Percentiles rank a stretch among this genome's conserved stretches.
Evolutionary conservation across 2,888 invertebrate species (phyloP).

Genomic region (Polymixis flavicincta): DNA sequence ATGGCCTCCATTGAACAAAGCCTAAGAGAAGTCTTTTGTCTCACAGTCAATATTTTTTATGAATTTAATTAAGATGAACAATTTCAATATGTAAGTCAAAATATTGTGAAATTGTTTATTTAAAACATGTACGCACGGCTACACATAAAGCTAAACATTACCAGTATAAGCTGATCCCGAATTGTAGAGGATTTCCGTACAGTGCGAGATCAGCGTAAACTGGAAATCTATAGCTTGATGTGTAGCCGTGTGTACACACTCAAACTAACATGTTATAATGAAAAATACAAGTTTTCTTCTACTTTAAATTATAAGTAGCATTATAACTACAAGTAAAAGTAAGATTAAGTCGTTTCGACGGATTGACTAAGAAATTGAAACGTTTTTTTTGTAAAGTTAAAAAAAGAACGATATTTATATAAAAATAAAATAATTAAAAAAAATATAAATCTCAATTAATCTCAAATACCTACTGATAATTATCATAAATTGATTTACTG

Average conservation of each 20-base stretch:
- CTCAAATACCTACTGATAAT: too few relatives aligned
- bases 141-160: too few relatives aligned
- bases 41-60: slow-evolving; percentile 3
- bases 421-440: too few relatives aligned
- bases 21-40: neutral
- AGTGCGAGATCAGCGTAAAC: too few relatives aligned
- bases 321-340: neutral
- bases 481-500: neutral
- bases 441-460: neutral
- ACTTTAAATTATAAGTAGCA: neutral
- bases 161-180: too few relatives aligned
- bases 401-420: too few relatives aligned
- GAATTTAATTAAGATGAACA: neutral
- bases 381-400: neutral
- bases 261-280: neutral
- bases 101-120: neutral
- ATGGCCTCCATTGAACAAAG: slow-evolving; percentile 6
- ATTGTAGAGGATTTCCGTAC: too few relatives aligned
- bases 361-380: neutral
- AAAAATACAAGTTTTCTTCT: neutral
- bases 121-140: too few relatives aligned
- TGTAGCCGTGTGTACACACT: too few relatives aligned
- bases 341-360: neutral
- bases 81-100: neutral
- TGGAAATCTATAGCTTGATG: too few relatives aligned